phyloP scores from a whole-genome alignment of 2,888 invertebrate species.

The Schizotus pectinicornis region DNA sequence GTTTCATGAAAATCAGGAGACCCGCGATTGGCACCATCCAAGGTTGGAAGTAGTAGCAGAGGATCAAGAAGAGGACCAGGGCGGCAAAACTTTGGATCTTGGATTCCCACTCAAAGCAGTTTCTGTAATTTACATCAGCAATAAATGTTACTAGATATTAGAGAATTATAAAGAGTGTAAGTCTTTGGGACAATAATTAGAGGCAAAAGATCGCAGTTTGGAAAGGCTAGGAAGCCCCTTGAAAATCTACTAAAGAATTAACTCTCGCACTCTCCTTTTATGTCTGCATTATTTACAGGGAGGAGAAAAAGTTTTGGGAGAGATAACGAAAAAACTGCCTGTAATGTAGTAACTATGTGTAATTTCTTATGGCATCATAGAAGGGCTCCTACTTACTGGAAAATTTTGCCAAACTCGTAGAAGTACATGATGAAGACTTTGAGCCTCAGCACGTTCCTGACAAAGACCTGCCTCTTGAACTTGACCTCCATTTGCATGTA shows the following conservation, averaged over 20 bases:
- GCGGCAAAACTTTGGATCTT: conserved; percentile 83
- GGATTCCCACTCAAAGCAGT: conserved; percentile 98
- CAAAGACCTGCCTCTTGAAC: conserved; percentile 93
- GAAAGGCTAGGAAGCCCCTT: no score
- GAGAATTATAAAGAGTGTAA: no score
- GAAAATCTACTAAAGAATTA: no score
- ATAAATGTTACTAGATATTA: no score
- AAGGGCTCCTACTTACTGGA: conserved; percentile 78
- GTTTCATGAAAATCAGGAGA: conserved; percentile 80
- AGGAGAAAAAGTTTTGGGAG: no score
- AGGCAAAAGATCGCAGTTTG: conserved; percentile 5
- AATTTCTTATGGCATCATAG: no score
- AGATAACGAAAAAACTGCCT: no score
- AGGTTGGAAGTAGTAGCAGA: conserved; percentile 93
- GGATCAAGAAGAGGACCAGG: conserved; percentile 82
- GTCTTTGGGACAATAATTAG: background rate
- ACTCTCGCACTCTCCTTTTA: no score
- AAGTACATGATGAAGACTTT: conserved; percentile 89
- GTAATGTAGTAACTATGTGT: no score
- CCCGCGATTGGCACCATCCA: conserved; percentile 91
- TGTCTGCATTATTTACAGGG: no score
- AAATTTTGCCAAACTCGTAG: conserved; percentile 87
- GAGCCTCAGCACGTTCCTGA: conserved; percentile 90
- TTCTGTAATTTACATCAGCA: conserved; percentile 65
- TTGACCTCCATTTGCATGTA: conserved; percentile 94